phyloP scores from a whole-genome alignment of 2,113 vertebrate genomes.

The Prunella himalayana region DNA sequence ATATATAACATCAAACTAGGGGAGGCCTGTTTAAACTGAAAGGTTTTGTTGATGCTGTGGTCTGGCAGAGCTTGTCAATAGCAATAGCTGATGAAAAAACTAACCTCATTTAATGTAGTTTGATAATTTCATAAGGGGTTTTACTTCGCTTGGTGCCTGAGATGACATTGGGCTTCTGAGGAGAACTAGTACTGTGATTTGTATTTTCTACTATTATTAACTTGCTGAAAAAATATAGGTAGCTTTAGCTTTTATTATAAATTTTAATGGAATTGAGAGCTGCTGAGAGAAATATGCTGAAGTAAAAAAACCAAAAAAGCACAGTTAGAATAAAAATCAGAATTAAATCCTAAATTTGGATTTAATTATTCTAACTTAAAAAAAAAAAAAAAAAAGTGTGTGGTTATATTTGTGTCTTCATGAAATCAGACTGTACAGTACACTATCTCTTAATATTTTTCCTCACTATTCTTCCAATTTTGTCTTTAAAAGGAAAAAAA shows the following conservation, averaged over 20 bases:
- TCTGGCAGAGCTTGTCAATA: slow-evolving; percentile 31
- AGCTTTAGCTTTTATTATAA: not conserved
- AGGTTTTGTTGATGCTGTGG: not conserved
- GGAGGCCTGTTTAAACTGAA: not conserved
- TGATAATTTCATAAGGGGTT: not conserved
- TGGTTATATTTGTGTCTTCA: slow-evolving; percentile 6
- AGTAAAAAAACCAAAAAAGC: not conserved
- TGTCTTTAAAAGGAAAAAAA: not conserved
- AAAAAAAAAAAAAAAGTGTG: not conserved
- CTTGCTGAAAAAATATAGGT: not conserved
- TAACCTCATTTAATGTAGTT: slow-evolving; percentile 47
- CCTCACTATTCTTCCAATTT: slow-evolving; percentile 1
- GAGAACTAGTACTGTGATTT: slow-evolving; percentile 52
- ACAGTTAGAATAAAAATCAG: not conserved
- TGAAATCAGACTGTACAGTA: slow-evolving; percentile 43
- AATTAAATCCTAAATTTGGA: not conserved
- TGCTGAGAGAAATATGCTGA: not conserved
- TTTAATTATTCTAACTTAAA: slow-evolving; percentile 14
- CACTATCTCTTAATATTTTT: slow-evolving; percentile 19
- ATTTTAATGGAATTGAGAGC: not conserved
- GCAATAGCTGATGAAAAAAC: slow-evolving; percentile 31
- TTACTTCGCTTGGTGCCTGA: slow-evolving; percentile 51
- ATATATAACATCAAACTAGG: not conserved
- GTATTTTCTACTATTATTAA: slow-evolving; percentile 40
- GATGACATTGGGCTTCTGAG: slow-evolving; percentile 3